These are phyloP conservation scores for Danio kyathit DNA, from an alignment of 2,797 vertebrate genomes.

Conservation along the genomic window DNA sequence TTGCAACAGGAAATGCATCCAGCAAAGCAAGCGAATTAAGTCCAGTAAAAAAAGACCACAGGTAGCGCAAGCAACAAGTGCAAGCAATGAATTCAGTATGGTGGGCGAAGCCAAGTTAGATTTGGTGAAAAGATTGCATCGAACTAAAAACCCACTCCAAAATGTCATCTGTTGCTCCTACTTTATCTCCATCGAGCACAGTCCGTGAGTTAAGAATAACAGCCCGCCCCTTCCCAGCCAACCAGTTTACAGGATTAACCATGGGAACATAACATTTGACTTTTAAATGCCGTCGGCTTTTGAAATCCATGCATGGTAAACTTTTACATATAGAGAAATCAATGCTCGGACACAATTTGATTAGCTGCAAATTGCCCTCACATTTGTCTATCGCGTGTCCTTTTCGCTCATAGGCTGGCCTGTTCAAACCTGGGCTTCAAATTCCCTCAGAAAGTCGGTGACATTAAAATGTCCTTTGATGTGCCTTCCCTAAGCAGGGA, in stretches of 20 bases:
- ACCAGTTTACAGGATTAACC: slow-evolving; percentile 63
- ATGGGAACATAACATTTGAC: slow-evolving; percentile 80
- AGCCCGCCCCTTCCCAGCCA: slow-evolving; percentile 50
- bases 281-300: slow-evolving; percentile 88
- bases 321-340: slow-evolving; percentile 88
- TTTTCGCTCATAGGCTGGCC: slow-evolving; percentile 96
- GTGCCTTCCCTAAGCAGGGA: slow-evolving; percentile 97
- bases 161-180: slow-evolving; percentile 20
- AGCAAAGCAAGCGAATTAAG: not conserved
- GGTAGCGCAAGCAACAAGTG: not conserved
- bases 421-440: slow-evolving; percentile 91
- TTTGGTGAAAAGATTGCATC: not conserved
- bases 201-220: slow-evolving; percentile 56
- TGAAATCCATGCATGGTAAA: slow-evolving; percentile 88
- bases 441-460: slow-evolving; percentile 98
- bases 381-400: slow-evolving; percentile 96
- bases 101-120: not conserved
- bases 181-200: slow-evolving; percentile 7
- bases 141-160: not conserved
- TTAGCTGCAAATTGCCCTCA: slow-evolving; percentile 94
- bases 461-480: slow-evolving; percentile 99
- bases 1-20: not conserved
- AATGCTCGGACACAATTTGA: slow-evolving; percentile 92
- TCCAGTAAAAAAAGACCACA: not conserved
- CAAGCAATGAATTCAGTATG: not conserved